Conservation (phyloP, 2,113 vertebrate species). For the Oryzias javanicus region DNA sequence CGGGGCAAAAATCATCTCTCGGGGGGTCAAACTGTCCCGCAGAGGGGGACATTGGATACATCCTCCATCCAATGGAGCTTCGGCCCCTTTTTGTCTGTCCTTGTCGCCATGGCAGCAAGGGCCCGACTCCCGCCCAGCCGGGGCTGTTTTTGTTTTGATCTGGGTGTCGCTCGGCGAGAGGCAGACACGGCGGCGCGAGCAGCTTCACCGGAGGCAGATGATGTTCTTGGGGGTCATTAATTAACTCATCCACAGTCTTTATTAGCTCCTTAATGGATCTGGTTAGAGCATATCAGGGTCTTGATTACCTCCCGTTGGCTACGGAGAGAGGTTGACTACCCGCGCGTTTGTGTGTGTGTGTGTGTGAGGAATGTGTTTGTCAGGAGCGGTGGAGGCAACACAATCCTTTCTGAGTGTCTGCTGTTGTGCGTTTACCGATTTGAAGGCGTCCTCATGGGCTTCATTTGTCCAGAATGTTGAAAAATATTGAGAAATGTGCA, state of each 20-base stretch:
- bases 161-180: constrained; percentile 29
- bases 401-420: constrained; percentile 1
- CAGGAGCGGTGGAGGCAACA: constrained; percentile 2
- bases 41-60: background rate
- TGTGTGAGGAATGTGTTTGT: background rate
- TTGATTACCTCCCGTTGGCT: constrained; percentile 70
- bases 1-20: constrained; percentile 30
- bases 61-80: constrained; percentile 23
- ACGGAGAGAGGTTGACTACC: constrained; percentile 38
- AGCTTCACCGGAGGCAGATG: constrained; percentile 60
- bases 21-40: background rate
- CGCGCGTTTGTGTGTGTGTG: background rate
- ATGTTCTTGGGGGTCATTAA: constrained; percentile 74
- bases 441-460: constrained; percentile 8
- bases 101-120: background rate
- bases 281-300: constrained; percentile 68
- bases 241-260: constrained; percentile 71
- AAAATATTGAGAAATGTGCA: constrained; percentile 5
- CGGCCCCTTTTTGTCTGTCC: background rate
- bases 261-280: constrained; percentile 77
- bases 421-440: background rate
- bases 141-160: constrained; percentile 56
- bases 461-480: constrained; percentile 3
- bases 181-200: constrained; percentile 28
- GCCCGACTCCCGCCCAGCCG: constrained; percentile 23